These are phyloP conservation scores for Troides helena DNA, from an alignment of 2,888 invertebrate genomes.

Conservation along the genomic window DNA sequence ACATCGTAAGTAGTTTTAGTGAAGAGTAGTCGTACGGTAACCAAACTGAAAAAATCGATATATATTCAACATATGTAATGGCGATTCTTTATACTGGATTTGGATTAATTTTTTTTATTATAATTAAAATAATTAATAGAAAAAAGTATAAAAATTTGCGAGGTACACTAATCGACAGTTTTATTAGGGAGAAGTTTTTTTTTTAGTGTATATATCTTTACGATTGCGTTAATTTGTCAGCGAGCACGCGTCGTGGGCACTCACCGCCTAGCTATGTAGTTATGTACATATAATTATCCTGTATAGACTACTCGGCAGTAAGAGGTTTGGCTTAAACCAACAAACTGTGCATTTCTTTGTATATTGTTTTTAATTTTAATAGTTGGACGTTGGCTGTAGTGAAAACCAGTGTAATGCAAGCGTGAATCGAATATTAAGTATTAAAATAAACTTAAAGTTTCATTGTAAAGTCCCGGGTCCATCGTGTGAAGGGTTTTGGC, in stretches of 20 bases:
- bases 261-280: constrained; percentile 31
- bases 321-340: constrained; percentile 13
- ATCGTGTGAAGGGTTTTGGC: too few species aligned
- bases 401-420: neutral
- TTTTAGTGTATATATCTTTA: neutral
- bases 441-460: too few species aligned
- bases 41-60: too few species aligned
- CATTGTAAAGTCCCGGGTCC: too few species aligned
- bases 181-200: neutral
- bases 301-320: constrained; percentile 30
- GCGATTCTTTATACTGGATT: neutral
- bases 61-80: too few species aligned
- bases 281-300: constrained; percentile 38
- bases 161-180: neutral
- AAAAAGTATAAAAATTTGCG: neutral
- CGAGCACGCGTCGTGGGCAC: neutral
- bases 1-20: constrained; percentile 1
- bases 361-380: constrained; percentile 32
- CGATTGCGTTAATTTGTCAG: too few species aligned
- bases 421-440: too few species aligned
- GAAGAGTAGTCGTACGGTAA: neutral
- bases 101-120: neutral
- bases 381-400: constrained; percentile 8
- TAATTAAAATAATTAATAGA: neutral
- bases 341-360: constrained; percentile 28